These are phyloP conservation scores for Miniopterus natalensis DNA, from an alignment of 2,113 vertebrate species.

Conservation along the genomic window DNA sequence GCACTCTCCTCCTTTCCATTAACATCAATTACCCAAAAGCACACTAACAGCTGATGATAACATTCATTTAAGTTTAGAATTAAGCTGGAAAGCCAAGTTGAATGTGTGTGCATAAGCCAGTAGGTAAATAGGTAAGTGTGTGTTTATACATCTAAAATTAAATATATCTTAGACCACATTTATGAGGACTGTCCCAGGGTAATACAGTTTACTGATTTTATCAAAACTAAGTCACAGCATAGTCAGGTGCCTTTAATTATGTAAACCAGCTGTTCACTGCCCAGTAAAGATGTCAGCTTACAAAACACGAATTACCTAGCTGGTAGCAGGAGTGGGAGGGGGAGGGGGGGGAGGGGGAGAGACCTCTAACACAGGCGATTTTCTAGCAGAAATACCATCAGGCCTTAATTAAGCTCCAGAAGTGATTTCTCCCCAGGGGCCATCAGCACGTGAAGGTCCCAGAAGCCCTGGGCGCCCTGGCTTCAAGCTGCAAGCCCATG, in stretches of 20 bases:
- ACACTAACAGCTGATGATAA: neutral
- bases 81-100: constrained; percentile 1
- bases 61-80: neutral
- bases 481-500: no score
- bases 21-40: neutral
- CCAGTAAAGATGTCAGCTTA: neutral
- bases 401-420: neutral
- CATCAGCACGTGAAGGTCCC: neutral
- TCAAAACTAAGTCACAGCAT: constrained; percentile 23
- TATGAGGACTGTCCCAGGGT: neutral
- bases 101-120: neutral
- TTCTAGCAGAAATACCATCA: neutral
- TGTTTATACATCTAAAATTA: neutral
- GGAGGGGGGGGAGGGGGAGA: neutral
- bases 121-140: neutral
- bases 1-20: neutral
- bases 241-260: neutral
- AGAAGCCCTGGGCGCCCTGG: neutral
- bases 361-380: fast-evolving
- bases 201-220: neutral
- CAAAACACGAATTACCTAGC: neutral
- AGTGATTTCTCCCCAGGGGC: neutral
- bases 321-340: neutral
- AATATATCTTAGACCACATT: neutral
- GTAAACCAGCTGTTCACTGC: neutral